These are phyloP conservation scores for Podocnemis expansa DNA, from an alignment of 2,113 vertebrate species.

Conservation along the genomic window DNA sequence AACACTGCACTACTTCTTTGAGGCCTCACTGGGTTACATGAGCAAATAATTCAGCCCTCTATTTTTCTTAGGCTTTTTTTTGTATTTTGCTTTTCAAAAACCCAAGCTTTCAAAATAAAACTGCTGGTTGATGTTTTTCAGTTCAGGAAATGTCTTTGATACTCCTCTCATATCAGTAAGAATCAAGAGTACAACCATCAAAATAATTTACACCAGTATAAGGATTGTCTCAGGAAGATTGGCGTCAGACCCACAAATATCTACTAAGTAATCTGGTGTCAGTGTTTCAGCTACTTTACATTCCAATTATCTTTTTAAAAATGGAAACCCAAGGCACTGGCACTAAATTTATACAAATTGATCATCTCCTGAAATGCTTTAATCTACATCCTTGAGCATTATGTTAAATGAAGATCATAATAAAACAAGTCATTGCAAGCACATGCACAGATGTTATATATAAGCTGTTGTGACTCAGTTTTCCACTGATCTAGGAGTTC, in stretches of 20 bases:
- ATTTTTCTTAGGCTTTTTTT: accelerated
- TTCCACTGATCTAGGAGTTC: not conserved
- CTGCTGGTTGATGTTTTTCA: accelerated
- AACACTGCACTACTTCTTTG: accelerated
- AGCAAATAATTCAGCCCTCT: not conserved
- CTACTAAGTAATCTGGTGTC: not conserved
- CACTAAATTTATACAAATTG: accelerated
- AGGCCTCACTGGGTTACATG: not conserved
- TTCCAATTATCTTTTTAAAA: not conserved
- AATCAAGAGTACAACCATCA: not conserved
- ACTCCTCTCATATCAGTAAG: not conserved
- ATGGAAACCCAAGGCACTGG: not conserved
- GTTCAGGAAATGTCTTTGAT: not conserved
- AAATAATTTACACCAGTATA: not conserved
- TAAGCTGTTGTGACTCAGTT: not conserved
- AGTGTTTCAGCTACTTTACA: not conserved
- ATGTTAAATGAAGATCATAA: accelerated
- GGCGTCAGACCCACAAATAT: not conserved
- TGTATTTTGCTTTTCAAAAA: not conserved
- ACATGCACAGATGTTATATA: not conserved
- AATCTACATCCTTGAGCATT: not conserved
- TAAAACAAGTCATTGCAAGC: not conserved
- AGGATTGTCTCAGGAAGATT: not conserved
- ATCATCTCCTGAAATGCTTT: not conserved
- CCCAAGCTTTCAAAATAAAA: not conserved